phyloP scores from a whole-genome alignment of 2,797 vertebrate genomes.

The Sphaeramia orbicularis region DNA sequence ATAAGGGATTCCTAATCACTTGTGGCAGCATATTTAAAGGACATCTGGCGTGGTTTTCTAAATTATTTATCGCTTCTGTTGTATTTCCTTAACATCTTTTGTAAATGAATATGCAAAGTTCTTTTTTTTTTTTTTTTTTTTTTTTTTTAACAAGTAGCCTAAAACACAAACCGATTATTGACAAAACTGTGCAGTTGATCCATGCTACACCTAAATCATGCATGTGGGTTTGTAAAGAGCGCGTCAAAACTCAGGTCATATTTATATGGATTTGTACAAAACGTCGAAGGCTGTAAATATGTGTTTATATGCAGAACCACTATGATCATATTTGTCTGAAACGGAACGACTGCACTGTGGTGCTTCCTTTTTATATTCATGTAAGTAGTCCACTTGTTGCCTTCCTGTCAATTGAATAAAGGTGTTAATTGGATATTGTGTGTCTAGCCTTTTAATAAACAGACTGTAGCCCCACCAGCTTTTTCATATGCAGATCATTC shows the following conservation, averaged over 20 bases:
- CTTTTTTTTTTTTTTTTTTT: conserved; percentile 34
- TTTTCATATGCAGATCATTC: background rate
- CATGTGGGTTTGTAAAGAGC: conserved; percentile 70
- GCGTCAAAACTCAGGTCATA: conserved; percentile 87
- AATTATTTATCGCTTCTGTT: conserved; percentile 85
- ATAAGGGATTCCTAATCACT: conserved; percentile 78
- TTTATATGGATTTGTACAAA: conserved; percentile 90
- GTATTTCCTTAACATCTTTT: conserved; percentile 74
- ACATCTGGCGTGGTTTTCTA: conserved; percentile 83
- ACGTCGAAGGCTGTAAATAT: conserved; percentile 88
- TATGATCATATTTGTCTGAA: conserved; percentile 82
- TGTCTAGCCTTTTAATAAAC: conserved; percentile 63
- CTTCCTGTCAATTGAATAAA: conserved; percentile 87
- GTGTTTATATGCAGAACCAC: conserved; percentile 89
- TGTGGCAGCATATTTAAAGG: conserved; percentile 82
- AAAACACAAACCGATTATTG: conserved; percentile 62
- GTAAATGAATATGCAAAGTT: conserved; percentile 76
- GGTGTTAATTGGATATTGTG: conserved; percentile 77
- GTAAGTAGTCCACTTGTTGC: conserved; percentile 84
- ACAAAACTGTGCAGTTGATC: conserved; percentile 72
- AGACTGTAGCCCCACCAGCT: background rate
- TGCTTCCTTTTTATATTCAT: conserved; percentile 83
- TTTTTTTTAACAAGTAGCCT: conserved; percentile 61
- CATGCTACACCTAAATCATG: conserved; percentile 63
- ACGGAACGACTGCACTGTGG: conserved; percentile 77